These are phyloP conservation scores for Ahaetulla prasina DNA, from an alignment of 2,113 vertebrate species.

Conservation along the genomic window DNA sequence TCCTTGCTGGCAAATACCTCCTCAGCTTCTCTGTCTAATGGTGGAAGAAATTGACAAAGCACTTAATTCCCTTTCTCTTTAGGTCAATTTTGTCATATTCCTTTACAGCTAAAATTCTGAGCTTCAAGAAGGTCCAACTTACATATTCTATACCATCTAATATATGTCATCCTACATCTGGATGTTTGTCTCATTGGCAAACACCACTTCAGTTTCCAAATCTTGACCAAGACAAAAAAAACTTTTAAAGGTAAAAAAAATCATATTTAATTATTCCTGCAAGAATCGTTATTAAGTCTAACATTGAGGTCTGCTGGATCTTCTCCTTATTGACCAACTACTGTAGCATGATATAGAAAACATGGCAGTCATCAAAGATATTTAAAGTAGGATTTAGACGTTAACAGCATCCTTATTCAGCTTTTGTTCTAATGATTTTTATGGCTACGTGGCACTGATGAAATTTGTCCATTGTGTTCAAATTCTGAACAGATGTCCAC, in stretches of 20 bases:
- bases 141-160: neutral
- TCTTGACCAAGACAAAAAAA: neutral
- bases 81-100: neutral
- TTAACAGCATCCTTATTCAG: neutral
- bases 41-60: neutral
- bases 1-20: conserved; percentile 66
- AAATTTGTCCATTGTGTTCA: neutral
- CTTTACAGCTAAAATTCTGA: neutral
- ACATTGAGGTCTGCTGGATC: neutral
- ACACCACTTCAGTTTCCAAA: neutral
- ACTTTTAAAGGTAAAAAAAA: neutral
- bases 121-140: neutral
- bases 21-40: conserved; percentile 12
- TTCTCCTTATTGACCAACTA: neutral
- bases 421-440: neutral
- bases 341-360: neutral
- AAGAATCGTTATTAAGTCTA: neutral
- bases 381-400: neutral
- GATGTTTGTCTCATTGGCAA: neutral
- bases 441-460: neutral
- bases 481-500: neutral
- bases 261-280: neutral
- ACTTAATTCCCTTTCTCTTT: neutral
- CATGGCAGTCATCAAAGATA: neutral
- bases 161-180: neutral